Conservation (phyloP, 2,797 vertebrate genomes). For the Pseudomugil gertrudae region DNA sequence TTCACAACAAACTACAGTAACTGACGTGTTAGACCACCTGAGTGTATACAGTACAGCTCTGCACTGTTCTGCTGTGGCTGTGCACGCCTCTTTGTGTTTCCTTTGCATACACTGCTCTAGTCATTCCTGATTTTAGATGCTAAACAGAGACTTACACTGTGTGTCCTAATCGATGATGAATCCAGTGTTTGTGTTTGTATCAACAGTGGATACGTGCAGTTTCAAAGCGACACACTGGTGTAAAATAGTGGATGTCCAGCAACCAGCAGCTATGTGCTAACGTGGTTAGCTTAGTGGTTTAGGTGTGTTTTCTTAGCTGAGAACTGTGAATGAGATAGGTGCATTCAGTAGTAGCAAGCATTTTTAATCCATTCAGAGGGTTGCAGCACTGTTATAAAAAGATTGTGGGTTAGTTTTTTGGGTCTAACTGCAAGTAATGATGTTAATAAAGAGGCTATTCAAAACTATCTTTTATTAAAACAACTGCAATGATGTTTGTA, state of each 20-base stretch:
- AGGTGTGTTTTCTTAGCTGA: slow-evolving; percentile 1
- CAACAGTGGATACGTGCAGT: slow-evolving; percentile 32
- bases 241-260: slow-evolving; percentile 69
- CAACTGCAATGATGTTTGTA: neutral
- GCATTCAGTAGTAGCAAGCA: neutral
- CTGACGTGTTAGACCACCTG: slow-evolving; percentile 30
- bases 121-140: slow-evolving; percentile 21
- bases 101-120: slow-evolving; percentile 28
- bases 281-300: slow-evolving; percentile 54
- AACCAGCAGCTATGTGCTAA: slow-evolving; percentile 67
- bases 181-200: slow-evolving; percentile 24
- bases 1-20: slow-evolving; percentile 39
- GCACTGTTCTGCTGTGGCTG: slow-evolving; percentile 17
- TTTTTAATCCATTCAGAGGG: neutral
- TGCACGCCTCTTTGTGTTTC: slow-evolving; percentile 26
- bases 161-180: slow-evolving; percentile 29
- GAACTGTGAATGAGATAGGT: slow-evolving; percentile 19
- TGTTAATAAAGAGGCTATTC: neutral
- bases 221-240: slow-evolving; percentile 63
- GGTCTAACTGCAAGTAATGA: neutral
- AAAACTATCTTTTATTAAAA: neutral
- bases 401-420: neutral
- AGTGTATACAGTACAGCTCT: slow-evolving; percentile 17
- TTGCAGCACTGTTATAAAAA: neutral
- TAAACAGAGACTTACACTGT: slow-evolving; percentile 45